Conservation (phyloP, 2,113 vertebrate species). For the Boleophthalmus pectinirostris region DNA sequence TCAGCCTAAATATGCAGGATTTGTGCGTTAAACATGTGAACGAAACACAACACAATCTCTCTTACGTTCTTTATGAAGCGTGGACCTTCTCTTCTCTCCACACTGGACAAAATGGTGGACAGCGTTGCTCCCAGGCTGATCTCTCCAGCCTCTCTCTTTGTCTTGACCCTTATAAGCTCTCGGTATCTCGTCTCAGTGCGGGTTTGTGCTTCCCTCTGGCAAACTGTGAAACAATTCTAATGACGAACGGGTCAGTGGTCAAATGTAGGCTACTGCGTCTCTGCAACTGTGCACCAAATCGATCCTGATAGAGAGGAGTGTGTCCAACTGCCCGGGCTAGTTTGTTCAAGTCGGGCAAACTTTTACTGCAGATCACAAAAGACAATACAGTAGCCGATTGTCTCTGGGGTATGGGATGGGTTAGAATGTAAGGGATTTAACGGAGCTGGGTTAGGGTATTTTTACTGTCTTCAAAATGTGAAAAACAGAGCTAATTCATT, state of each 20-base stretch:
- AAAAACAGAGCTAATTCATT: too few relatives aligned
- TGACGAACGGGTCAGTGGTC: slow-evolving; percentile 53
- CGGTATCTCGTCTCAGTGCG: slow-evolving; percentile 3
- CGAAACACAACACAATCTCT: not conserved
- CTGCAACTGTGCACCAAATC: slow-evolving; percentile 59
- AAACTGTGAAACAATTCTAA: slow-evolving; percentile 27
- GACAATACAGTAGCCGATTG: not conserved
- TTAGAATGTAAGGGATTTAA: not conserved
- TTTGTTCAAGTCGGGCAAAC: not conserved
- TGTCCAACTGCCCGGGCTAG: not conserved
- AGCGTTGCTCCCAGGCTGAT: not conserved
- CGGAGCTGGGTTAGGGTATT: too few relatives aligned
- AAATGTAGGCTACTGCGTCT: slow-evolving; percentile 45
- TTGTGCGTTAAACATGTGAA: too few relatives aligned
- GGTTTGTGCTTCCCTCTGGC: slow-evolving; percentile 8
- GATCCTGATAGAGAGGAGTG: slow-evolving; percentile 44
- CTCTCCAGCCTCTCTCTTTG: not conserved
- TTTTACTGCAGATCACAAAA: not conserved
- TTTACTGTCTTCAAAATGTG: too few relatives aligned
- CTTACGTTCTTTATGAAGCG: not conserved
- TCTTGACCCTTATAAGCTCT: not conserved
- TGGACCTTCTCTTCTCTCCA: not conserved
- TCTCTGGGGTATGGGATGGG: not conserved
- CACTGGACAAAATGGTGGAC: not conserved
- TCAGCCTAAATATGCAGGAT: too few relatives aligned